Evolutionary conservation across 2,113 vertebrate species (phyloP), one percentile per base, ranked within the genome.

Genomic region (Fulica atra): DNA sequence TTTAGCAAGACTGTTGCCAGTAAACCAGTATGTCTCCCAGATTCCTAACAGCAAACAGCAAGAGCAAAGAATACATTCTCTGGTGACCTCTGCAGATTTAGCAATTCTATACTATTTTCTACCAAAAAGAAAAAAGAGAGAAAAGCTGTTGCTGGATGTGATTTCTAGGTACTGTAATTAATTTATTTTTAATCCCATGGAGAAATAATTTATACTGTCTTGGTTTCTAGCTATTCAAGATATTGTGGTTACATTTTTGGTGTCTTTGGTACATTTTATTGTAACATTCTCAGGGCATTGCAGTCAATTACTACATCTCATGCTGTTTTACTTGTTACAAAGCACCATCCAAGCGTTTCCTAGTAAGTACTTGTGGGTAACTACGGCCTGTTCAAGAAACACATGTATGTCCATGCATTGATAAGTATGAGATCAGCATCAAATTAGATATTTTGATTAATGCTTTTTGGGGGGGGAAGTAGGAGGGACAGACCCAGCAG

Each of bases 241-340:
- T 92, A 86, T 44, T 95, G 93, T 33, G 86, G 96, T 95, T 92
- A 38, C 66, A 88, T 90, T 95, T 94, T 96, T 93, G 65, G 90
- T 92, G 74, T 92, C 57, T 93, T 85, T 69, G 63, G 69, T 87
- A 53, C 86, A 81, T 81, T 95, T 95, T 92, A 71, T 74, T 95
- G 89, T 92, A 95, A 35, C 59, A 56, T 61, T 96, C 65, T 93
- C 84, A 89, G 76, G 53, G 63, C 42, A 71, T 64, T 96, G 96
- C 92, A 94, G 89, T 76, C 88, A 96, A 88, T 98, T 97, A 93
- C 79, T 84, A 68, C 86, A 48, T 61, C 63, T 80, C 85, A 73
- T n/a, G 92, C 73, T 95, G 72, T 89, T 95, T 94, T 96, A 89
- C 88, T 97, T 42, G 40, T 36, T 84, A 88, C 78, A 81, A 65